A percentile compares a stretch with the other conserved stretches of the same genome.
Evolutionary conservation across 2,888 invertebrate species (phyloP).

Genomic region (Portevinia maculata): DNA sequence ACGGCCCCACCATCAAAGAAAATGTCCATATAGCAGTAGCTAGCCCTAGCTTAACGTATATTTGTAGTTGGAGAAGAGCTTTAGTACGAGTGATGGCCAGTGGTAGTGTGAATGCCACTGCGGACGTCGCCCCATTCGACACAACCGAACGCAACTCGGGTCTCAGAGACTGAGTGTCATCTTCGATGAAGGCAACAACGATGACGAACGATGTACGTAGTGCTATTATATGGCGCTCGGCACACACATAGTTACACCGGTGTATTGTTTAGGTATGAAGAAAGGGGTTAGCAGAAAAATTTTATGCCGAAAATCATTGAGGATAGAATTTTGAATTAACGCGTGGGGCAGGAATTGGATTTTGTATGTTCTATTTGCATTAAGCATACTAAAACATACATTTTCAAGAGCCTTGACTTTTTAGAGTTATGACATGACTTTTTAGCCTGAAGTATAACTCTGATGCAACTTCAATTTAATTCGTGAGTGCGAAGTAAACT

Average conservation of each 20-base stretch:
- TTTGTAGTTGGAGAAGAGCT: slow-evolving; percentile 33
- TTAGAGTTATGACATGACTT: too few relatives aligned
- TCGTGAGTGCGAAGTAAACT: too few relatives aligned
- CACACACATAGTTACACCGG: slow-evolving; percentile 8
- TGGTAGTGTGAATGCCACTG: slow-evolving; percentile 54
- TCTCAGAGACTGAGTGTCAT: slow-evolving; percentile 34
- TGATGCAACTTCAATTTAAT: too few relatives aligned
- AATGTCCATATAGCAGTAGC: slow-evolving; percentile 37
- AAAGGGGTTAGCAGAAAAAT: background rate
- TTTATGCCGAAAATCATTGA: slow-evolving; percentile 11
- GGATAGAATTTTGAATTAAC: background rate
- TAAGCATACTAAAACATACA: too few relatives aligned
- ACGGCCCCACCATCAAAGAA: slow-evolving; percentile 54
- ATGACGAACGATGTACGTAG: too few relatives aligned
- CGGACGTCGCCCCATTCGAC: slow-evolving; percentile 51
- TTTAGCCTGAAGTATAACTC: too few relatives aligned
- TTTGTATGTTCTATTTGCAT: too few relatives aligned
- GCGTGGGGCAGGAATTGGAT: too few relatives aligned
- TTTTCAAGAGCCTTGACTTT: too few relatives aligned
- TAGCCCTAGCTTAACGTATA: slow-evolving; percentile 1
- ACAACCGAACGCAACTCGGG: slow-evolving; percentile 9
- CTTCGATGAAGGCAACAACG: slow-evolving; percentile 7
- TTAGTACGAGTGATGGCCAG: slow-evolving; percentile 22
- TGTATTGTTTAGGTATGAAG: background rate
- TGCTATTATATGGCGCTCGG: slow-evolving; percentile 50